Evolutionary conservation across 1,140 invertebrate species (phyloP).

Genomic region (Whitmania pigra): DNA sequence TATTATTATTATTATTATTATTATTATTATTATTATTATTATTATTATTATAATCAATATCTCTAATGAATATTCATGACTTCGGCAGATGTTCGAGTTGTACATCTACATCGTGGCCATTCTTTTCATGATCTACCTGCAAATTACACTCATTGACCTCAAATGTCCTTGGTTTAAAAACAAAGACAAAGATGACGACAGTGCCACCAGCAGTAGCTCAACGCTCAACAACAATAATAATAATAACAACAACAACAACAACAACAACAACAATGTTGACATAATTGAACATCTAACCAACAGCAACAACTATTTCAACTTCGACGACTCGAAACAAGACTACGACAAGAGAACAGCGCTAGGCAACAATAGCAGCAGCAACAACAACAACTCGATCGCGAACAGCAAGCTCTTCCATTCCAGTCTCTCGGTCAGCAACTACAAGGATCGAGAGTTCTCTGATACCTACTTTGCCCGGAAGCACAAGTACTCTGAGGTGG

Average conservation of each 20-base stretch:
- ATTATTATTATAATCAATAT: background rate
- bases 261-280: background rate
- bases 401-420: too few species aligned
- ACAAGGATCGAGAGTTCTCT: background rate
- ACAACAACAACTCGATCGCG: background rate
- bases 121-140: constrained; percentile 13
- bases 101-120: constrained; percentile 15
- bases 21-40: background rate
- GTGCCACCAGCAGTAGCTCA: background rate
- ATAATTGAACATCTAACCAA: background rate
- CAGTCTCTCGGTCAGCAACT: background rate
- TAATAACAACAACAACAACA: constrained; percentile 1
- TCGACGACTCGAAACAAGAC: background rate
- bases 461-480: background rate
- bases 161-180: background rate
- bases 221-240: background rate
- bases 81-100: background rate
- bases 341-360: background rate
- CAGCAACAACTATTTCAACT: background rate
- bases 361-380: background rate
- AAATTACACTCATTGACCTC: background rate
- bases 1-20: constrained; percentile 1
- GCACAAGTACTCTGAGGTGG: background rate
- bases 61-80: background rate
- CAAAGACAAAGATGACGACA: background rate